Base-by-base conservation (phyloP, 1,140 invertebrate genomes). In the Hestina assimilis region DNA sequence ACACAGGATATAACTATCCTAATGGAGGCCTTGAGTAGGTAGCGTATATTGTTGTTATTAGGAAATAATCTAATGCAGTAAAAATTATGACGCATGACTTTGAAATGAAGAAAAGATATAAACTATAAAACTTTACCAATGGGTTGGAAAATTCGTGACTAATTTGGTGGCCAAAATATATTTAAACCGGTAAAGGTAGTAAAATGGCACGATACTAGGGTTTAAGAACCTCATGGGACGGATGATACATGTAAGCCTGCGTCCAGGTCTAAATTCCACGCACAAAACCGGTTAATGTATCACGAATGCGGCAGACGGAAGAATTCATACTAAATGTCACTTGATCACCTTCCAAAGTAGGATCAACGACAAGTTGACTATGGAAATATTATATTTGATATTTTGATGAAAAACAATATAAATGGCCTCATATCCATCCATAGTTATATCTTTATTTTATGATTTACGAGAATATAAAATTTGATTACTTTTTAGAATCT, bases 261-360 rank as follows among this genome's bases (percentile, higher is more conserved):
- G 11, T 20, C 29, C 45, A 47, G 14, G 11, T 47, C 29, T 33
- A 31, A 35, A 47, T 21, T 35, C 45, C 7, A 9, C 12, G 35
- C 50, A 12, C 17, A 19, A 38, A 38, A 57, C 54, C 45, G 45
- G 54, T 57, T 47, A 26, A 48, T 28, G 33, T 42, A 45, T 38
- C 33, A 38, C 8, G 19, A 38, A 19, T 52, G 33, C 12, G 21
- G n/a, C 47, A 40, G 45, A 60, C 77, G 73, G 73, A 75, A 80
- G 72, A 73, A 67, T 73, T 57, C 50, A 21, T 17, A 50, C 48
- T 67, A 76, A 83, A 81, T 83, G 70, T 73, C 79, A 81, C 75
- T 81, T 75, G 78, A 65, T 79, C 71, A 79, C 80, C 78, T 83
- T 80, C 69, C 56, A 43, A 38, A 29, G 42, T 45, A 15, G 45